A percentile compares a stretch with the other conserved stretches of the same genome.
phyloP scores from a whole-genome alignment of 2,113 vertebrate genomes.

The Eidolon helvum region DNA sequence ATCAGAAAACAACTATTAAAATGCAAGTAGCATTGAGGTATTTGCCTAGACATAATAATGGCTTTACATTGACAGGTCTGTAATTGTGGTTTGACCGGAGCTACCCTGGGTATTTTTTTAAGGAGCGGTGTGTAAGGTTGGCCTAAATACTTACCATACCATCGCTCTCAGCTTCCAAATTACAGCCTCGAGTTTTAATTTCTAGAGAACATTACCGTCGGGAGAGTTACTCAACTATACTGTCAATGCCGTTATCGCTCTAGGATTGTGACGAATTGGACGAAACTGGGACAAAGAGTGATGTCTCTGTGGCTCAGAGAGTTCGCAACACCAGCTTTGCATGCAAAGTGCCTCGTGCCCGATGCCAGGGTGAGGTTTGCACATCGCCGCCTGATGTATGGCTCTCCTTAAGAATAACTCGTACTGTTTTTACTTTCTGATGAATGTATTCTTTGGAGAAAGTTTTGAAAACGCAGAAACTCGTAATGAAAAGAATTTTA shows the following conservation, averaged over 20 bases:
- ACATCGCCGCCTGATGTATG: rapidly evolving
- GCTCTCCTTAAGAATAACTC: background rate
- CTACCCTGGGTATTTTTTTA: conserved; percentile 40
- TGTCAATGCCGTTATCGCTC: background rate
- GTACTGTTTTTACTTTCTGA: background rate
- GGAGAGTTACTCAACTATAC: background rate
- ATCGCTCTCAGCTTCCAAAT: conserved; percentile 40
- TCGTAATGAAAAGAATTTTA: background rate
- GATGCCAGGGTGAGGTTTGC: background rate
- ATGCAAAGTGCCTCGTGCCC: background rate
- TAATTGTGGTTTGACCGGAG: conserved; percentile 35
- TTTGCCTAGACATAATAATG: conserved; percentile 41
- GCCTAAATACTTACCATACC: background rate
- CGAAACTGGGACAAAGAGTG: background rate
- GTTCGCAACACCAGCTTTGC: background rate
- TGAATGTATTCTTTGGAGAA: background rate
- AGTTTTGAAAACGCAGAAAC: background rate
- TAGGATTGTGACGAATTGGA: conserved; percentile 40
- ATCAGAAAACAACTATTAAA: conserved; percentile 71
- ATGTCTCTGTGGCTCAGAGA: background rate
- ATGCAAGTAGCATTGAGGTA: background rate
- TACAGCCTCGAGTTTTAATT: conserved; percentile 57
- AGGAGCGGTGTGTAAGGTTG: background rate
- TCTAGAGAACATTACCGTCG: conserved; percentile 35
- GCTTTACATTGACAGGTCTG: conserved; percentile 42